Percentiles rank a stretch among this genome's conserved stretches.
Evolutionary conservation across 2,113 vertebrate genomes (phyloP).

Genomic region (Pluvialis apricaria): DNA sequence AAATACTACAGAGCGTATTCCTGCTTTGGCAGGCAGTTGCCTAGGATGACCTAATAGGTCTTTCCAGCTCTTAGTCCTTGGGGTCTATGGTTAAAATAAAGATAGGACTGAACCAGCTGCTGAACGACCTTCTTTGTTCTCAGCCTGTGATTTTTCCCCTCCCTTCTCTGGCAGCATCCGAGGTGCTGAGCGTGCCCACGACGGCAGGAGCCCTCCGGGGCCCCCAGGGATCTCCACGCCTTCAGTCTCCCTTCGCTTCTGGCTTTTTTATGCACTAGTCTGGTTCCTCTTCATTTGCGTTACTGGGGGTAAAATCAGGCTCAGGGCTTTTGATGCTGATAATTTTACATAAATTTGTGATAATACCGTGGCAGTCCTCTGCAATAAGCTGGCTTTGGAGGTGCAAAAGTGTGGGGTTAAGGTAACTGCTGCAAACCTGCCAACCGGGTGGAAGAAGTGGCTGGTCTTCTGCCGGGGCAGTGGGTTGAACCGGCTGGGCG

Average conservation of each 20-base stretch:
- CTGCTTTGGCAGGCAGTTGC: not conserved
- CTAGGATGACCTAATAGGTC: not conserved
- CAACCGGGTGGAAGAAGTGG: not conserved
- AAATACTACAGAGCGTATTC: not conserved
- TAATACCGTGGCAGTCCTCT: rapidly evolving
- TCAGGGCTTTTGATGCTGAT: not conserved
- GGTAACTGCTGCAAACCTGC: not conserved
- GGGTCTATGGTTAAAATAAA: not conserved
- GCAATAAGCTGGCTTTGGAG: not conserved
- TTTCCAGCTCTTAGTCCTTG: not conserved
- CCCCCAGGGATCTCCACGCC: not conserved
- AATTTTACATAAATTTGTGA: not conserved
- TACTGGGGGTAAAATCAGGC: not conserved
- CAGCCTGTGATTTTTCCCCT: not conserved
- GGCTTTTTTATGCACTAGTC: not conserved
- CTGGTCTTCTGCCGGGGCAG: rapidly evolving
- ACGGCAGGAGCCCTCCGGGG: not conserved
- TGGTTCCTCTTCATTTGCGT: not conserved
- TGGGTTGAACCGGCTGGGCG: not conserved
- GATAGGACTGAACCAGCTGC: not conserved
- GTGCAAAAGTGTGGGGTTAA: not conserved
- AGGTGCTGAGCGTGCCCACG: no score
- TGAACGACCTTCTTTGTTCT: not conserved
- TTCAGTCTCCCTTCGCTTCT: not conserved
- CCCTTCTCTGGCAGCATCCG: not conserved